Base-by-base conservation (phyloP, 2,888 invertebrate genomes). In the Leptopilina drosophilae region DNA sequence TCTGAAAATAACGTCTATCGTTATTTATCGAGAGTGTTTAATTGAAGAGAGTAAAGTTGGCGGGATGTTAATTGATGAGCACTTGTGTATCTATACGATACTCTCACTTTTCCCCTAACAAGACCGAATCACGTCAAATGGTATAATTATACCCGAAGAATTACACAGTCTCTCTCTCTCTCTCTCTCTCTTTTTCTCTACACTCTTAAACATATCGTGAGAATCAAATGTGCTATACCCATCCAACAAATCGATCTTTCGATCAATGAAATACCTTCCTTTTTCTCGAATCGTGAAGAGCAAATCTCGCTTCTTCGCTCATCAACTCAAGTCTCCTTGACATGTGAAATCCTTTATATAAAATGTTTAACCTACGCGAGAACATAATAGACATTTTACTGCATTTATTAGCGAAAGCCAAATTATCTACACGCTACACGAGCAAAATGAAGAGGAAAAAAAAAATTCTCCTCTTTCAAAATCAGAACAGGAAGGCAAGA, bases 191-290 rank as follows among this genome's bases (percentile, higher is more conserved):
- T 20, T 5, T 33, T 5, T 33, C 33, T 33, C 53, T 56, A 20
- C 20, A 33, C 33, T 33, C 33, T 33, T 2, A 33, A 33, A 33
- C 33, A 56, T 26, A 73, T 53, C 73, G 73, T 73, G 73, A 73
- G 73, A 73, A 73, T 73, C n/a, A 33, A 73, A 73, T 73, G 73
- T 73, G 56, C 56, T 20, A 73, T 73, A 33, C 33, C 46, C 20
- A 49, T 73, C 56, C 33, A 73, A 33, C n/a, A n/a, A 9, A 56
- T 73, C 73, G 56, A 73, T 56, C 73, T 40, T 40, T 56, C 33
- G 40, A 73, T 73, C 56, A 73, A 73, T 73, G 73, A 49, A 53
- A 73, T 62, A 9, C 59, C n/a, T 33, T 33, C 33, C 33, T 73
- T 33, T 15, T 14, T 69, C 49, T 26, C 14, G 33, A 73, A 56